Evolutionary conservation across 2,888 invertebrate genomes (phyloP).

Genomic region (Calameuta idolon): DNA sequence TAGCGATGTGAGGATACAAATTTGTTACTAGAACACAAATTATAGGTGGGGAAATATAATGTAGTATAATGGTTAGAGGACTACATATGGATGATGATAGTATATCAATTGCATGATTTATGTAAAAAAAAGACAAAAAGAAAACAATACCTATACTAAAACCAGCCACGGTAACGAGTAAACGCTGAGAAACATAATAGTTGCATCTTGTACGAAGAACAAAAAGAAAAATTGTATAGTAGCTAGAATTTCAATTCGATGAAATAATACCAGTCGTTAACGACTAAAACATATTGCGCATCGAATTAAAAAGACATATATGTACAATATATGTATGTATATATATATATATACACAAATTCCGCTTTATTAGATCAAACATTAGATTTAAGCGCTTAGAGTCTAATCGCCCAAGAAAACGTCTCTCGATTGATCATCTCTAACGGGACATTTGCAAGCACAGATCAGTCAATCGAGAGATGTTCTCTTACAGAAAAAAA

Average conservation of each 20-base stretch:
- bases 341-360: no score
- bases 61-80: constrained; percentile 9
- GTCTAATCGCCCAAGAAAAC: no score
- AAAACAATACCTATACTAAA: background rate
- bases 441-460: background rate
- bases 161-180: constrained; percentile 1
- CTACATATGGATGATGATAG: constrained; percentile 22
- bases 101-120: constrained; percentile 28
- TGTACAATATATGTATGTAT: no score
- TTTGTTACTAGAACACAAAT: constrained; percentile 19
- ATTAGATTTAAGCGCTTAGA: no score
- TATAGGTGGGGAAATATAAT: constrained; percentile 11
- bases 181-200: background rate
- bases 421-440: no score
- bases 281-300: no score
- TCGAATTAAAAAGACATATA: no score
- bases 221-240: background rate
- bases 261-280: background rate
- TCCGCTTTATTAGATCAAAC: no score
- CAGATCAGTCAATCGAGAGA: background rate
- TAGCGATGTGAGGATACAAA: constrained; percentile 7
- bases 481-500: background rate
- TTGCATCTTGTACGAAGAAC: background rate
- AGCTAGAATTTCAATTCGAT: background rate
- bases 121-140: constrained; percentile 25